phyloP scores from a whole-genome alignment of 2,113 vertebrate genomes.

The Amia ocellicauda region DNA sequence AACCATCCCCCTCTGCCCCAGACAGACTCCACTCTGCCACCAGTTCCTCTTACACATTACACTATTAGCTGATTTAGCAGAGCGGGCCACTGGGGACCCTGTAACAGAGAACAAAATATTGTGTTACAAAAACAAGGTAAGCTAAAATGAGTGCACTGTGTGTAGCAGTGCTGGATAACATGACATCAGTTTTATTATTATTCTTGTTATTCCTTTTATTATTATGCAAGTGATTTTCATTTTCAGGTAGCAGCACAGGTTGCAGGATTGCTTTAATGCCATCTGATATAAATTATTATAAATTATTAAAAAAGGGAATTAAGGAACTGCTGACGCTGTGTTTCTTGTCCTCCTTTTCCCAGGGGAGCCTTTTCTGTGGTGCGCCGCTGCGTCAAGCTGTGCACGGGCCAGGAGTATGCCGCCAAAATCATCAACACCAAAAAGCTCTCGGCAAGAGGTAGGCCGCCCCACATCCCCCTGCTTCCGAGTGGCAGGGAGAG shows the following conservation, averaged over 20 bases:
- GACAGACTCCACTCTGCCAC: too few species aligned
- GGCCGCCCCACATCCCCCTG: constrained; percentile 25
- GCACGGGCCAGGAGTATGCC: constrained; percentile 88
- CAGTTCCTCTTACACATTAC: constrained; percentile 4
- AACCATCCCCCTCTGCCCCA: background rate
- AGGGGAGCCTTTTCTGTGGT: constrained; percentile 96
- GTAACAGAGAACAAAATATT: constrained; percentile 41
- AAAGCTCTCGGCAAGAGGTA: constrained; percentile 94
- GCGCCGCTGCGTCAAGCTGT: constrained; percentile 91
- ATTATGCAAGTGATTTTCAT: constrained; percentile 41
- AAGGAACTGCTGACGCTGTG: too few species aligned
- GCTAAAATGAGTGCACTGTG: constrained; percentile 48
- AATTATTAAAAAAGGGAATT: too few species aligned
- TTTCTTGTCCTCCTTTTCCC: constrained; percentile 38
- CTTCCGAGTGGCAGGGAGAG: accelerated
- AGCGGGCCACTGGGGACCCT: constrained; percentile 29
- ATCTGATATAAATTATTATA: too few species aligned
- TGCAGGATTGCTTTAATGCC: too few species aligned
- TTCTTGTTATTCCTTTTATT: constrained; percentile 46
- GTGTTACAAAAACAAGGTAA: constrained; percentile 50
- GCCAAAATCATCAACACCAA: constrained; percentile 99
- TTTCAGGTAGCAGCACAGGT: too few species aligned
- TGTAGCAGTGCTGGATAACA: background rate
- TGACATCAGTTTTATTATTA: constrained; percentile 57
- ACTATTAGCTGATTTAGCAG: constrained; percentile 32